Evolutionary conservation across 2,113 vertebrate genomes (phyloP).

Genomic region (Engraulis encrasicolus): DNA sequence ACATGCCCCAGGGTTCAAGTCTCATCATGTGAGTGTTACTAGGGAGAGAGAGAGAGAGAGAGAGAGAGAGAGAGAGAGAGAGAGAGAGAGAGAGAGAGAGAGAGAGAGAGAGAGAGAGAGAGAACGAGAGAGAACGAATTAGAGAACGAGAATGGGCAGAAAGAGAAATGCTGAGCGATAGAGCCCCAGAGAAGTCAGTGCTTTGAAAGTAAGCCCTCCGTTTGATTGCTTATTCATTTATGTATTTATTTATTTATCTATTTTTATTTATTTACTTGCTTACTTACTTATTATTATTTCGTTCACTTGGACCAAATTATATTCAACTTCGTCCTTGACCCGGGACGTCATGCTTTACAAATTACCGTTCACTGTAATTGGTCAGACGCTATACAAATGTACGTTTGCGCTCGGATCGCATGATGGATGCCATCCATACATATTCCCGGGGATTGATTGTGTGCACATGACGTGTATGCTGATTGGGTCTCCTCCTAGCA

Average conservation of each 20-base stretch:
- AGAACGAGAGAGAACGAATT: neutral
- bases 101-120: neutral
- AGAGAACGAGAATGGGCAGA: no score
- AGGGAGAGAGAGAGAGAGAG: neutral
- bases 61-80: neutral
- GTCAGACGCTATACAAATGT: conserved; percentile 13
- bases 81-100: neutral
- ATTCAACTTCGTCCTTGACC: conserved; percentile 9
- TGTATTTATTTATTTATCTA: neutral
- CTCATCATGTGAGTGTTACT: neutral
- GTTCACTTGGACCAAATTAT: neutral
- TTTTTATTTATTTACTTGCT: no score
- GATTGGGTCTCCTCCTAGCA: neutral
- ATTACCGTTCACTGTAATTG: conserved; percentile 3
- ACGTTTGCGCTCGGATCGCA: neutral
- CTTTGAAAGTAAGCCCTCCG: neutral
- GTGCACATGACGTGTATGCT: neutral
- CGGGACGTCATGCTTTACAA: neutral
- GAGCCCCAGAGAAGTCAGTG: neutral
- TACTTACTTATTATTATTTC: no score
- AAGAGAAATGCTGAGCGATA: neutral
- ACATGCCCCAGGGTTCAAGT: conserved; percentile 41
- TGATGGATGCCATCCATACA: neutral
- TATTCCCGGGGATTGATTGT: conserved; percentile 9
- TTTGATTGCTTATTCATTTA: neutral